Evolutionary conservation across 2,888 invertebrate genomes (phyloP).

Genomic region (Silvanus unidentatus): DNA sequence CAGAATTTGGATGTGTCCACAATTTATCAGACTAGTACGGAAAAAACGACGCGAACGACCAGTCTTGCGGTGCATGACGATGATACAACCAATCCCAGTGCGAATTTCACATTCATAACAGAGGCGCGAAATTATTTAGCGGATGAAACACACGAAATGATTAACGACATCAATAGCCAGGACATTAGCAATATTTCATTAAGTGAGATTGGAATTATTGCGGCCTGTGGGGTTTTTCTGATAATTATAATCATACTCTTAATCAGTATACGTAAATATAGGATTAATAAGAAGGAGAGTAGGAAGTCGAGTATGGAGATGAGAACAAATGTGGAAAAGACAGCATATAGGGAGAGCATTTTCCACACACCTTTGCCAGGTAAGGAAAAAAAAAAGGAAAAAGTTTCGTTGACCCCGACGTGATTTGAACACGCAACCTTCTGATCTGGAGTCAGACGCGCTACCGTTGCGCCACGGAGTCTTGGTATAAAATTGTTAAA

Average conservation of each 20-base stretch:
- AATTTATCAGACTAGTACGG: too few relatives aligned
- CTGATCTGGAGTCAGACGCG: conserved; percentile 98
- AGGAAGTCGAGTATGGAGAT: neutral
- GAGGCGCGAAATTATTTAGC: neutral
- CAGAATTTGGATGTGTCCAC: too few relatives aligned
- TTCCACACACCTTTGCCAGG: conserved; percentile 55
- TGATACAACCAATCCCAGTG: conserved; percentile 40
- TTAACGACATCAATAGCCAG: neutral
- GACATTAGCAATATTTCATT: neutral
- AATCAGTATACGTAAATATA: neutral
- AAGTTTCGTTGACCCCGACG: conserved; percentile 74
- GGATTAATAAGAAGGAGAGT: neutral
- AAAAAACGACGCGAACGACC: too few relatives aligned
- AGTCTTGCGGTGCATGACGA: conserved; percentile 44
- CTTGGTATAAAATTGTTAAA: conserved; percentile 29
- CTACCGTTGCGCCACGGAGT: conserved; percentile 97
- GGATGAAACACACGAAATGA: neutral
- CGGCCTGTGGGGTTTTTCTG: neutral
- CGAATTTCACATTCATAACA: too few relatives aligned
- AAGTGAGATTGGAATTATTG: neutral
- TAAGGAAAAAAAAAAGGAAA: conserved; percentile 27
- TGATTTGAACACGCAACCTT: conserved; percentile 97
- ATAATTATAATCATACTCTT: conserved; percentile 24
- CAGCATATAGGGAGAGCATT: conserved; percentile 49
- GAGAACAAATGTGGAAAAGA: neutral